Base-by-base conservation (phyloP, 2,797 vertebrate species). In the Argya squamiceps region DNA sequence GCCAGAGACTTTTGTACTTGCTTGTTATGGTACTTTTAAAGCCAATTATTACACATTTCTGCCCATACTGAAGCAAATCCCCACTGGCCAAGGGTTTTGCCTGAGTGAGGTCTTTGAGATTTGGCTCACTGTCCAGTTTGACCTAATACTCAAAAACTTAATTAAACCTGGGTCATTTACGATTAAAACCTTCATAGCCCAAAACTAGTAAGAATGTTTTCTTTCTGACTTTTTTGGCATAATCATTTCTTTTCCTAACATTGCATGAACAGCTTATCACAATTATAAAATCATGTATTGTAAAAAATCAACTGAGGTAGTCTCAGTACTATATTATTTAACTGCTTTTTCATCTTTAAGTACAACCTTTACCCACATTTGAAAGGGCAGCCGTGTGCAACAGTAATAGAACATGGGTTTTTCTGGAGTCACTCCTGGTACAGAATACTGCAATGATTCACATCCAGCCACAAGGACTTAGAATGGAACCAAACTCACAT, bases 41-140 rank as follows among this genome's bases (percentile, higher is more conserved):
- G 79, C 73, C 52, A 95, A 76, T 93, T 92, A 92, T 88, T 84
- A 86, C 73, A 92, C 59, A 70, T 88, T 93, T 93, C 88, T 95
- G 76, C 58, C 52, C 44, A 24, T 43, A 82, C 34, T 90, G 55
- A 94, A 90, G 62, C 47, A 96, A 91, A 94, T 91, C 55, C 82
- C 62, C 52, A 56, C 4, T 88, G 88, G 85, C 85, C 44, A 91
- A 73, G 59, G 74, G 84, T 91, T 95, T 89, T 6, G 37, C 43
- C 68, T 50, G 41, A 96, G 47, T 69, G 73, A 89, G 76, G 84
- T 85, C 82, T 89, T 44, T 55, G 59, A 93, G 84, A 91, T 86
- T 93, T 94, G 92, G 79, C 89, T 95, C 7, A n/a, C 44, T 90
- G 87, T 92, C 84, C 91, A 89, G 29, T 81, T 85, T 65, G 79